Conservation (phyloP, 2,888 invertebrate genomes). For the Eristalinus aeneus region DNA sequence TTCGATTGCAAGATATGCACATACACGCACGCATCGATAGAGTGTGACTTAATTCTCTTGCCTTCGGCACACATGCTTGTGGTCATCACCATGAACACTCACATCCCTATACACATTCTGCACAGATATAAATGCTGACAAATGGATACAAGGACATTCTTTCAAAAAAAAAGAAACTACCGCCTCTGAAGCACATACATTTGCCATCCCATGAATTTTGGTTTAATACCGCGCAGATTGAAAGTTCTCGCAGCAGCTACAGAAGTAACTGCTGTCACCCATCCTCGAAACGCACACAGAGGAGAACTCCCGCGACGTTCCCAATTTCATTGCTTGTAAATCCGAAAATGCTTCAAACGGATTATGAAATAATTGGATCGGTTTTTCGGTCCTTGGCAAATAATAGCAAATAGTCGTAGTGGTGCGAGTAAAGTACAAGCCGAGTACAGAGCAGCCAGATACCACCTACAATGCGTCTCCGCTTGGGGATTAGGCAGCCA, state of each 20-base stretch:
- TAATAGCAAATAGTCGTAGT: conserved; percentile 32
- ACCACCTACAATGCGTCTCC: neutral
- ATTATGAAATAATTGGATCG: conserved; percentile 71
- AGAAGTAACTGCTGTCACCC: neutral
- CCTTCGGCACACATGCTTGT: conserved; percentile 6
- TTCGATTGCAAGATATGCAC: conserved; percentile 3
- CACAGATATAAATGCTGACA: conserved; percentile 25
- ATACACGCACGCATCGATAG: neutral
- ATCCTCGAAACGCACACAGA: conserved; percentile 11
- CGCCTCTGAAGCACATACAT: conserved; percentile 8
- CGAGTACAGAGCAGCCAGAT: neutral
- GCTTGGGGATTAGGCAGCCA: conserved; percentile 28
- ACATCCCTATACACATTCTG: neutral
- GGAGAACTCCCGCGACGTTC: conserved; percentile 55
- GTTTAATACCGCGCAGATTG: conserved; percentile 39
- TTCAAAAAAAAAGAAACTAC: neutral
- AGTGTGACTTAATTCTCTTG: conserved; percentile 20
- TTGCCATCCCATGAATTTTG: conserved; percentile 29
- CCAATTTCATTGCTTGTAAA: conserved; percentile 68
- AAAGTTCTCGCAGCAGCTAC: conserved; percentile 1
- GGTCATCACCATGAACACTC: conserved; percentile 4
- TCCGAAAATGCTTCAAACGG: conserved; percentile 68
- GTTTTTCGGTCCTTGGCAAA: conserved; percentile 53
- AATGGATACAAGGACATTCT: conserved; percentile 15
- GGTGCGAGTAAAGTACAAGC: conserved; percentile 10